Conservation (phyloP, 1,140 invertebrate genomes). For the Saccostrea echinata region DNA sequence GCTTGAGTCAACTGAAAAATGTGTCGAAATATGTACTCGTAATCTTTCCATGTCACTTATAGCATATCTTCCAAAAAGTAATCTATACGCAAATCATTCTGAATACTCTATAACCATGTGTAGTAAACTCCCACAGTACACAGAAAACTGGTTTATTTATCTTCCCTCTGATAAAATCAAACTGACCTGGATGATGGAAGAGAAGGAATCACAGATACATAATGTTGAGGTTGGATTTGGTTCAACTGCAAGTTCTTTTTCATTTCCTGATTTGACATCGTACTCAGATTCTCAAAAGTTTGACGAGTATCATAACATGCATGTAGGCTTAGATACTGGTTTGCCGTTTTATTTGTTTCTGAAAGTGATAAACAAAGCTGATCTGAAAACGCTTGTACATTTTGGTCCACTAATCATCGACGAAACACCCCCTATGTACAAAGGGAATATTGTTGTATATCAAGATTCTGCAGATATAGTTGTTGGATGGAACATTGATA, state of each 20-base stretch:
- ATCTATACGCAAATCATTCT: neutral
- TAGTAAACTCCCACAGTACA: neutral
- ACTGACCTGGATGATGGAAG: slow-evolving; percentile 48
- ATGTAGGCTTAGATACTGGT: slow-evolving; percentile 57
- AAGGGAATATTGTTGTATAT: slow-evolving; percentile 8
- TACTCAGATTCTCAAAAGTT: slow-evolving; percentile 50
- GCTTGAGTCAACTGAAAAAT: neutral
- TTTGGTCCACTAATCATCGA: slow-evolving; percentile 66
- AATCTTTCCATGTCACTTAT: neutral
- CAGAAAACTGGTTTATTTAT: slow-evolving; percentile 48
- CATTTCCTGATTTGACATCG: slow-evolving; percentile 42
- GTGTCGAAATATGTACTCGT: slow-evolving; percentile 22
- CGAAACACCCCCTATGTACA: slow-evolving; percentile 60
- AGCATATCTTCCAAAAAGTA: slow-evolving; percentile 6
- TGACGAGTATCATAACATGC: slow-evolving; percentile 41
- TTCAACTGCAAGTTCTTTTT: neutral
- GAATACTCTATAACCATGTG: neutral
- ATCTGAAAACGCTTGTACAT: slow-evolving; percentile 37
- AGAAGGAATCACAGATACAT: slow-evolving; percentile 56
- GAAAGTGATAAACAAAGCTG: slow-evolving; percentile 61
- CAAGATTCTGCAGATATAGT: slow-evolving; percentile 44
- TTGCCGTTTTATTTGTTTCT: slow-evolving; percentile 60
- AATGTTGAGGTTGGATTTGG: slow-evolving; percentile 54
- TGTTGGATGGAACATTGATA: slow-evolving; percentile 53
- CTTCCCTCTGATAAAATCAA: slow-evolving; percentile 55